These are phyloP conservation scores for Pteropus alecto DNA, from an alignment of 2,113 vertebrate species.

Conservation along the genomic window DNA sequence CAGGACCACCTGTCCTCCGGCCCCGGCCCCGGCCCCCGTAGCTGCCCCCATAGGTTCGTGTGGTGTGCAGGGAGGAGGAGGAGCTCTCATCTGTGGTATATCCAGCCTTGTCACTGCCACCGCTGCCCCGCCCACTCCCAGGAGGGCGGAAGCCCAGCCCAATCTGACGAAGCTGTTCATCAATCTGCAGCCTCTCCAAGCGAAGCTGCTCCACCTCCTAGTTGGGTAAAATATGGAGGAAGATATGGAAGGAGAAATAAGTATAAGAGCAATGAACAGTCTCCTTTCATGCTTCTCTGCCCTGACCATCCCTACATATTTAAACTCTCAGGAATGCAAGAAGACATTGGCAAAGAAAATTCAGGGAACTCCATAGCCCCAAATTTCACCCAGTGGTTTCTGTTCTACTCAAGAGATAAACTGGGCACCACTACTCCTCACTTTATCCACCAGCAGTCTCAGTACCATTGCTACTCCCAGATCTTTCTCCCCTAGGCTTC, in stretches of 20 bases:
- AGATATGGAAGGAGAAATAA: background rate
- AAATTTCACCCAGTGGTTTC: background rate
- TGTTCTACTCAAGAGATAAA: background rate
- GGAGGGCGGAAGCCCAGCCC: conserved; percentile 89
- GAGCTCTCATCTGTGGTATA: conserved; percentile 90
- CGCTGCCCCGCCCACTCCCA: conserved; percentile 83
- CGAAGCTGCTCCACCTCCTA: conserved; percentile 94
- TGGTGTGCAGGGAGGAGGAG: conserved; percentile 88
- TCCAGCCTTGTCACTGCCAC: conserved; percentile 68
- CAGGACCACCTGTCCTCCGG: conserved; percentile 84
- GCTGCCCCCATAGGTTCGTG: conserved; percentile 89
- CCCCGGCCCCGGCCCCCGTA: conserved; percentile 84
- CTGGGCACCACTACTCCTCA: background rate
- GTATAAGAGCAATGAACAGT: background rate
- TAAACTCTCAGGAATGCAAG: background rate
- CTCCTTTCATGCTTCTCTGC: background rate
- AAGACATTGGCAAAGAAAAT: background rate
- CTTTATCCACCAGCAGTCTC: background rate
- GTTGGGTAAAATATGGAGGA: background rate
- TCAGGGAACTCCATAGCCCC: background rate
- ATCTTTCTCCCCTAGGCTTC: background rate
- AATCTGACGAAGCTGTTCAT: conserved; percentile 94
- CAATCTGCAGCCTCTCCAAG: conserved; percentile 91
- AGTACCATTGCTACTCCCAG: background rate
- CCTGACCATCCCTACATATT: background rate